Percentiles rank a stretch among this genome's conserved stretches.
Conservation (phyloP, 2,888 invertebrate species). For the Agonopterix arenella region DNA sequence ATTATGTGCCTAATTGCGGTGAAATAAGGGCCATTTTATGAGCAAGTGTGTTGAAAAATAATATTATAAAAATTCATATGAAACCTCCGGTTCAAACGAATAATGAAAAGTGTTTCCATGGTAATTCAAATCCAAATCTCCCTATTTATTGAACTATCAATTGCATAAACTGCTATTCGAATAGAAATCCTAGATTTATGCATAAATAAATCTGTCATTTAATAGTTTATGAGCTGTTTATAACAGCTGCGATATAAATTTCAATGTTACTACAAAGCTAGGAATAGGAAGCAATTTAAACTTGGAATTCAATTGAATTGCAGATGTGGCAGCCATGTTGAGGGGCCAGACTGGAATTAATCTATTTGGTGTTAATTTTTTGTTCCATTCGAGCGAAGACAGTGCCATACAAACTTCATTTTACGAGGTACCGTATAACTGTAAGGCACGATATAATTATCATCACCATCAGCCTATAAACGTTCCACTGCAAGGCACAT, state of each 20-base stretch:
- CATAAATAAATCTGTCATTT: constrained; percentile 45
- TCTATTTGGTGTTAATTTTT: constrained; percentile 17
- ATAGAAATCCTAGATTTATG: constrained; percentile 26
- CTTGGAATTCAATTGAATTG: constrained; percentile 40
- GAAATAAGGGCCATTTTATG: too few relatives aligned
- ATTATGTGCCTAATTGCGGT: too few relatives aligned
- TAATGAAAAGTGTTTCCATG: neutral
- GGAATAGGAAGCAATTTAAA: constrained; percentile 11
- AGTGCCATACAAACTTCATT: too few relatives aligned
- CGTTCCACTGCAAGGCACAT: too few relatives aligned
- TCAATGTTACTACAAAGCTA: constrained; percentile 5
- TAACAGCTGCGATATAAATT: constrained; percentile 47
- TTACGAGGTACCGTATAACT: too few relatives aligned
- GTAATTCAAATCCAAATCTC: neutral
- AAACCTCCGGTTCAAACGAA: too few relatives aligned
- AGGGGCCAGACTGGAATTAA: constrained; percentile 16
- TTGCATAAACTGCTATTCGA: neutral
- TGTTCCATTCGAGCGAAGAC: too few relatives aligned
- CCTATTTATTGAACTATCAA: constrained; percentile 8
- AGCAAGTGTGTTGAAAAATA: too few relatives aligned
- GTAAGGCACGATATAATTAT: too few relatives aligned
- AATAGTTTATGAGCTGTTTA: constrained; percentile 52
- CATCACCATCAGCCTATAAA: too few relatives aligned
- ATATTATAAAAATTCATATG: too few relatives aligned
- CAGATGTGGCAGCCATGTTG: constrained; percentile 37